These are phyloP conservation scores for Cyphomyrus plagiostoma DNA, from an alignment of 2,113 vertebrate genomes.

Conservation along the genomic window DNA sequence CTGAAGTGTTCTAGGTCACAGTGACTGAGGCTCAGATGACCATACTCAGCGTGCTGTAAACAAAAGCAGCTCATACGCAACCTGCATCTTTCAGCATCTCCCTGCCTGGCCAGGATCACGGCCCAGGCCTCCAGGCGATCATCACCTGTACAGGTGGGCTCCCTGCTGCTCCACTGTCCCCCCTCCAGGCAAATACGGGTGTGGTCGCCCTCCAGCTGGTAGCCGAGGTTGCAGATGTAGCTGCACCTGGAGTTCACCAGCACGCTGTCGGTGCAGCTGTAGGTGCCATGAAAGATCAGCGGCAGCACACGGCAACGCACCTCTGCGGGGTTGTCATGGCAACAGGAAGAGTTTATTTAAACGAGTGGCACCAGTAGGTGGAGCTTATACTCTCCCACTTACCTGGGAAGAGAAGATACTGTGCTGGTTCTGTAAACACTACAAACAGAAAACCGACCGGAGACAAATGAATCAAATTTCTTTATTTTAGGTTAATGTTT, in stretches of 20 bases:
- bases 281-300: constrained; percentile 70
- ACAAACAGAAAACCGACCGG: background rate
- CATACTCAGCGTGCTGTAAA: background rate
- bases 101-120: background rate
- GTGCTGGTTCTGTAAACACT: background rate
- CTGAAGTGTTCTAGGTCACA: background rate
- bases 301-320: constrained; percentile 74
- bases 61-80: background rate
- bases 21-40: background rate
- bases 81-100: background rate
- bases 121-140: background rate
- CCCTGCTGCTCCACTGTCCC: constrained; percentile 75
- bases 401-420: background rate
- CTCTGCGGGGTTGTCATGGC: constrained; percentile 50
- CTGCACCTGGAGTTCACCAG: constrained; percentile 83
- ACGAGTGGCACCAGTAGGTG: background rate
- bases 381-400: background rate
- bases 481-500: background rate
- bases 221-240: constrained; percentile 75
- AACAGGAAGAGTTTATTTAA: constrained; percentile 19
- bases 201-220: constrained; percentile 75
- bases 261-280: constrained; percentile 71
- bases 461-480: background rate
- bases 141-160: constrained; percentile 83
- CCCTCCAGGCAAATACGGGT: constrained; percentile 75